Evolutionary conservation across 2,888 invertebrate genomes (phyloP), one percentile per base, ranked within the genome.

Genomic region (Protophormia terraenovae): DNA sequence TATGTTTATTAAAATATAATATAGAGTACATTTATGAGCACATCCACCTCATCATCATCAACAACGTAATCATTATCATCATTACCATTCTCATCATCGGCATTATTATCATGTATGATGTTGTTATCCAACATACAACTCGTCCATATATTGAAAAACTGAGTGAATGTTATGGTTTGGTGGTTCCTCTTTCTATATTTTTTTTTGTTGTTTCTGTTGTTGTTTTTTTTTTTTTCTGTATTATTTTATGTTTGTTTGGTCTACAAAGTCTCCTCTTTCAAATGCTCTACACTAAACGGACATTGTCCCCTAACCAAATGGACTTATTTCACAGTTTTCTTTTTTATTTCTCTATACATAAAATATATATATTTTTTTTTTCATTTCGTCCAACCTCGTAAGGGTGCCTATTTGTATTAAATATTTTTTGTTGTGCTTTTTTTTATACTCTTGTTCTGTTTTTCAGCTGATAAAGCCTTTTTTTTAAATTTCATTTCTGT

Each of bases 281-380:
- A 62, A 41, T 64, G 71, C 71, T 84, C 62, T 45, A 27, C 55
- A 64, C 38, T 60, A 75, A 78, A 80, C 73, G 85, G 82, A 85
- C 85, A 85, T 78, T 82, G 85, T 85, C 78, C 81, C 84, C 85
- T 77, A 47, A 38, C 38, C 73, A 66, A 64, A 38, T 66, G 58
- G 64, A 83, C 60, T 69, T 76, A 32, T 67, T 60, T 66, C 14
- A n/a, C n/a, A 64, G 22, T 62, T 77, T 79, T 27, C n/a, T 53
- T 55, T 66, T 60, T n/a, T 73, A 8, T 66, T 14, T 38, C 10
- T 29, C 2, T 53, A 22, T 27, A 14, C n/a, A n/a, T n/a, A n/a
- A n/a, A n/a, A 27, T 32, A 8, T 24, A 6, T 60, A 27, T 22
- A 24, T 64, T 55, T 29, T 64, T 16, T 45, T 50, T 38, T 73